Conservation (phyloP, 2,888 invertebrate genomes). For the Xestia rhomboidea region DNA sequence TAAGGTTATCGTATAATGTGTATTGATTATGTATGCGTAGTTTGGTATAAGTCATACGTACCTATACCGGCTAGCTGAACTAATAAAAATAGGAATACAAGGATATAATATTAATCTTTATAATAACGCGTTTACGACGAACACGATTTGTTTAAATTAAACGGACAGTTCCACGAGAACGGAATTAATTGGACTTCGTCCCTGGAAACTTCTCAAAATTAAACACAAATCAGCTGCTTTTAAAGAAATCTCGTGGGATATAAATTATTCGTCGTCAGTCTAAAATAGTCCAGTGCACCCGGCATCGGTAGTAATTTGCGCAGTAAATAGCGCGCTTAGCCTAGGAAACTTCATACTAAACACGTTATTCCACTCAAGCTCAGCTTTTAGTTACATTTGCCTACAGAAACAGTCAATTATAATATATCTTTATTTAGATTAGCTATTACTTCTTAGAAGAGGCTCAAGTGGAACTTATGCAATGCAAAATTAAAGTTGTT, state of each 20-base stretch:
- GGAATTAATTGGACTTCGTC: neutral
- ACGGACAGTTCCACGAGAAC: neutral
- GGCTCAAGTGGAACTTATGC: neutral
- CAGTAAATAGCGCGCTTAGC: conserved; percentile 36
- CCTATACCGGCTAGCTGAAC: neutral
- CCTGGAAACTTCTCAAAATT: neutral
- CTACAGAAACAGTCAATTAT: neutral
- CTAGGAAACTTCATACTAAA: conserved; percentile 9
- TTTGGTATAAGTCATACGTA: neutral
- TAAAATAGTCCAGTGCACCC: conserved; percentile 23
- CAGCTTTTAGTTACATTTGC: neutral
- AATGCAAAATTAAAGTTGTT: neutral
- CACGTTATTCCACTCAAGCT: neutral
- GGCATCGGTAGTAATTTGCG: conserved; percentile 30
- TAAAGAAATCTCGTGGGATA: neutral
- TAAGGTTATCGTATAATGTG: neutral
- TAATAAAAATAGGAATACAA: neutral
- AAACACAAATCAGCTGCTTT: neutral
- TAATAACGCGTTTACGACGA: neutral
- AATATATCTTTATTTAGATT: neutral
- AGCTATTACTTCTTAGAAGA: neutral
- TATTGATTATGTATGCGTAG: neutral
- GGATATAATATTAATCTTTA: neutral
- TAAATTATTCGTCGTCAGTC: conserved; percentile 1
- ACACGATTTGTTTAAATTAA: too few species aligned